phyloP scores from a whole-genome alignment of 2,113 vertebrate genomes.

The Macrotus californicus region DNA sequence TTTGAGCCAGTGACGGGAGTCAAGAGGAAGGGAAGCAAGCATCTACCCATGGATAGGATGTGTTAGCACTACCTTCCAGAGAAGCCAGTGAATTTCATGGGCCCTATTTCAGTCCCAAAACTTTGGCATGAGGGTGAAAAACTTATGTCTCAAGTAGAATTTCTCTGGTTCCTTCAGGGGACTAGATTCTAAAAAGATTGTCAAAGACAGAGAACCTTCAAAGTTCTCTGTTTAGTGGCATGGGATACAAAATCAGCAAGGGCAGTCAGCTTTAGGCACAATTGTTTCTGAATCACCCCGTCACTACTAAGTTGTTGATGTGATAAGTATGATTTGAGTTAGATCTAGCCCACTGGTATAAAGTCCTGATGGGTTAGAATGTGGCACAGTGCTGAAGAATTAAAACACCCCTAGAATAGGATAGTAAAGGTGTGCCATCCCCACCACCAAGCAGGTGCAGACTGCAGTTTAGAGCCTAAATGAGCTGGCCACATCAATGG shows the following conservation, averaged over 20 bases:
- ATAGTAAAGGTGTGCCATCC: neutral
- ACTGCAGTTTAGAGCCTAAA: neutral
- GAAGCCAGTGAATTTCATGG: neutral
- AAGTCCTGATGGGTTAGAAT: neutral
- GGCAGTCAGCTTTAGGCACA: neutral
- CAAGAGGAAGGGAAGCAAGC: neutral
- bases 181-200: neutral
- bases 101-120: neutral
- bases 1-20: neutral
- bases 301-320: neutral
- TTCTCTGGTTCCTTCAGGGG: neutral
- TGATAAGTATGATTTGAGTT: neutral
- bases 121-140: neutral
- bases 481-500: neutral
- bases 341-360: neutral
- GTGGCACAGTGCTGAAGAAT: neutral
- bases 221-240: neutral
- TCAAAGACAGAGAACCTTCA: neutral
- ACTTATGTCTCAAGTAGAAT: neutral
- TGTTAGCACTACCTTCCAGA: neutral
- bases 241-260: neutral
- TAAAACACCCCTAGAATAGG: neutral
- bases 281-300: neutral
- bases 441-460: neutral
- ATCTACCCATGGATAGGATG: neutral